Base-by-base conservation (phyloP, 2,888 invertebrate species). In the Trichogramma evanescens region DNA sequence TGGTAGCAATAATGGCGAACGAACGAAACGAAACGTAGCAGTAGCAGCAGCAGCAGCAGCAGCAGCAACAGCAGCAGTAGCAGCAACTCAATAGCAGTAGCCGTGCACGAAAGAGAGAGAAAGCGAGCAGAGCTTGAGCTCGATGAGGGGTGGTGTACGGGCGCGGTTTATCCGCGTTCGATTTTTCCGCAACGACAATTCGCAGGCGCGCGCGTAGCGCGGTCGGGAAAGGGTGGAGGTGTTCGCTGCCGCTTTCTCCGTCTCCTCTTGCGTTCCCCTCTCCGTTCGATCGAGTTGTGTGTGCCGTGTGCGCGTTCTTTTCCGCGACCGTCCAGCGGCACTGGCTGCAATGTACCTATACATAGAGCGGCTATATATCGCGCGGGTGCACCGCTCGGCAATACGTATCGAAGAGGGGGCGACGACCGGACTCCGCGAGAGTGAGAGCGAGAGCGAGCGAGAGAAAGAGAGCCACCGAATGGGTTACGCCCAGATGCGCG, bases 401-500 rank as follows among this genome's bases (percentile, higher is more conserved):
- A 65, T 66, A 57, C 50, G 52, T 26, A 13, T 9, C 63, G 65
- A 66, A 62, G 64, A 61, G 65, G 65, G 65, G 65, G 62, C 59
- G 13, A 54, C 59, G 61, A 26, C 26, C 26, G 26, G 26, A 26
- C 26, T 26, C 26, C 26, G 26, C 26, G 26, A 26, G 64, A 59
- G 45, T 26, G 59, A 56, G 60, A 61, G 64, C 65, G 63, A 58
- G 63, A 60, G 65, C 63, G 66, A 64, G 54, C 63, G 66, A 64
- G 54, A 59, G 67, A 63, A 59, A 65, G 67, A 72, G 10, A 66
- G 69, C 67, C 67, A 65, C 66, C 67, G 72, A 76, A 76, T 74
- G 74, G 77, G 77, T 76, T 75, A 77, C 77, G 77, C 77, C 77
- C 77, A 77, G 77, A 77, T 77, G 77, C 77, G 77, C 77, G 74